Base-by-base conservation (phyloP, 2,113 vertebrate genomes). In the Coreoperca whiteheadi region DNA sequence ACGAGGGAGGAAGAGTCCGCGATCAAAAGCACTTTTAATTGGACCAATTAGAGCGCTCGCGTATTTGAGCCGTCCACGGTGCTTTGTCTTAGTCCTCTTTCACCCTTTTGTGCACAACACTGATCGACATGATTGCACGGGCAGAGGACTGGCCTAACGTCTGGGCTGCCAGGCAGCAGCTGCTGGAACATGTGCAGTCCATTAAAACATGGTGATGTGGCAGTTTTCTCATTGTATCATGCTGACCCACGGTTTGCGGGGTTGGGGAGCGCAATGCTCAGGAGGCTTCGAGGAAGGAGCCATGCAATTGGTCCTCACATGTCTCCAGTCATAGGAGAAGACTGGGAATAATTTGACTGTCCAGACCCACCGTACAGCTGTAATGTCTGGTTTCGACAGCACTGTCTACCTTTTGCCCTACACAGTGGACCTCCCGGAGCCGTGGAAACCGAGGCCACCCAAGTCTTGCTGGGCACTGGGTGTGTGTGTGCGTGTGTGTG, bases 381-480 rank as follows among this genome's bases (percentile, higher is more conserved):
- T 90, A 91, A 90, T 92, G 94, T 94, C 94, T 94, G 91, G 81
- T 87, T 91, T 87, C 69, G 75, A 83, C 60, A 65, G 73, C 8
- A 12, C 67, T 77, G 90, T 92, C 90, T 93, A 93, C 89, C 83
- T 90, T 81, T 87, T 60, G 75, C 85, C 88, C 82, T 72, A 83
- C 75, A 85, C 83, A 43, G 66, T 76, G 71, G 91, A 94, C 92
- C 93, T 92, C 93, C 92, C 90, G 84, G 87, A 70, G 77, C 21
- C 76, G 76, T 85, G 85, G 90, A 88, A 93, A 88, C 74, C 28
- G 30, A 79, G 92, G 90, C 94, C 94, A 95, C 94, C 94, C 95
- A 95, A 87, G 89, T 87, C 91, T 84, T 87, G 54, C 77, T 83
- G 69, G 51, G 67, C 25, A 6, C 34, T 78, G 63, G 20, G 48